phyloP scores from a whole-genome alignment of 2,888 invertebrate genomes.

The Acanthosepion esculentum region DNA sequence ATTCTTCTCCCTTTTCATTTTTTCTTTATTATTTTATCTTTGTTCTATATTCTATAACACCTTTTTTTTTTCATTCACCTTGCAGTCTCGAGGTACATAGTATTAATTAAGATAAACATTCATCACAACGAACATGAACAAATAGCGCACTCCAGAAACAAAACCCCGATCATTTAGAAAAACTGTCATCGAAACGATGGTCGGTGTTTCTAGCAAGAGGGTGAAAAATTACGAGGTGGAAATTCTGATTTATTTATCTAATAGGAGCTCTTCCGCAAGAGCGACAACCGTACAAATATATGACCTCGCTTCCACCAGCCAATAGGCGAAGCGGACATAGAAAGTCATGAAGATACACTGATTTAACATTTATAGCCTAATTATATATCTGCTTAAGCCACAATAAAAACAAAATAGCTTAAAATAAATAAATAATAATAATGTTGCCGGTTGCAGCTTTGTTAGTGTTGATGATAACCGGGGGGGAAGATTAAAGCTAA shows the following conservation, averaged over 20 bases:
- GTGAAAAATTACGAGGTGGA: neutral
- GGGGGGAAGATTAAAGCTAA: neutral
- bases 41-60: neutral
- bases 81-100: neutral
- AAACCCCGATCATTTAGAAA: neutral
- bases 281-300: neutral
- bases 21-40: neutral
- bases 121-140: neutral
- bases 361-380: neutral
- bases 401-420: neutral
- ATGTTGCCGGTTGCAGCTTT: neutral
- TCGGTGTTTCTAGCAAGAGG: neutral
- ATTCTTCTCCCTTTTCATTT: too few relatives aligned
- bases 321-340: neutral
- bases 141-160: neutral
- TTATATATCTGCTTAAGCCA: neutral
- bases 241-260: conserved; percentile 1
- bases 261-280: neutral
- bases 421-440: neutral
- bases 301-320: neutral
- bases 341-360: neutral
- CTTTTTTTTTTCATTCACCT: neutral
- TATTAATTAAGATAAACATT: neutral
- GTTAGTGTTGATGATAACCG: neutral
- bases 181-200: neutral